Conservation (phyloP, 2,113 vertebrate genomes). For the Scalopus aquaticus region DNA sequence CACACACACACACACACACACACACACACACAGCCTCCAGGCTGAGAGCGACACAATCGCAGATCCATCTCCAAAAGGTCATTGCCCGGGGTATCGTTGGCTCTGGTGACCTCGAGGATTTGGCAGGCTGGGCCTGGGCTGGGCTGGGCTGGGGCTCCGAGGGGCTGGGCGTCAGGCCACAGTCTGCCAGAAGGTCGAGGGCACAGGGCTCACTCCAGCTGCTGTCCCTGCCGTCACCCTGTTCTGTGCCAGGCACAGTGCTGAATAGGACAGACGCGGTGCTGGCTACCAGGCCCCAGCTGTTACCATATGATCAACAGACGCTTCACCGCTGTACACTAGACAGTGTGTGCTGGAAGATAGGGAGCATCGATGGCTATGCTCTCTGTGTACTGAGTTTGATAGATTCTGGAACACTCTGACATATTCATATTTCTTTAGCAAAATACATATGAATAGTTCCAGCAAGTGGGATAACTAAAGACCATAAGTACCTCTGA, state of each 20-base stretch:
- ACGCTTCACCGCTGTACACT: too few relatives aligned
- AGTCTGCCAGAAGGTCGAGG: background rate
- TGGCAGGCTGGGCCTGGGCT: background rate
- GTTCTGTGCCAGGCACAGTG: background rate
- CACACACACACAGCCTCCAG: background rate
- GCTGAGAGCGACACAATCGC: background rate
- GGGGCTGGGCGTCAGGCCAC: background rate
- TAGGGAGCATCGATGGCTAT: too few relatives aligned
- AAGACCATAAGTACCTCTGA: background rate
- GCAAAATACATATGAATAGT: background rate
- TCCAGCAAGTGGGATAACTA: background rate
- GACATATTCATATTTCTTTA: background rate
- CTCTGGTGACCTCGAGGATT: background rate
- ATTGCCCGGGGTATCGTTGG: background rate
- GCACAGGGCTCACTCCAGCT: background rate
- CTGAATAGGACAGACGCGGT: background rate
- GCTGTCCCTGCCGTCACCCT: background rate
- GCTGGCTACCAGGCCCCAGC: accelerated
- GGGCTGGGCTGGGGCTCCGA: background rate
- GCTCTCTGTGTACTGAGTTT: too few relatives aligned
- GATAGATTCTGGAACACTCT: too few relatives aligned
- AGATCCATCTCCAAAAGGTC: background rate
- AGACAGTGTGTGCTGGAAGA: too few relatives aligned
- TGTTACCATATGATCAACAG: background rate
- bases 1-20: background rate